phyloP scores from a whole-genome alignment of 2,888 invertebrate genomes.

The Automeris io region DNA sequence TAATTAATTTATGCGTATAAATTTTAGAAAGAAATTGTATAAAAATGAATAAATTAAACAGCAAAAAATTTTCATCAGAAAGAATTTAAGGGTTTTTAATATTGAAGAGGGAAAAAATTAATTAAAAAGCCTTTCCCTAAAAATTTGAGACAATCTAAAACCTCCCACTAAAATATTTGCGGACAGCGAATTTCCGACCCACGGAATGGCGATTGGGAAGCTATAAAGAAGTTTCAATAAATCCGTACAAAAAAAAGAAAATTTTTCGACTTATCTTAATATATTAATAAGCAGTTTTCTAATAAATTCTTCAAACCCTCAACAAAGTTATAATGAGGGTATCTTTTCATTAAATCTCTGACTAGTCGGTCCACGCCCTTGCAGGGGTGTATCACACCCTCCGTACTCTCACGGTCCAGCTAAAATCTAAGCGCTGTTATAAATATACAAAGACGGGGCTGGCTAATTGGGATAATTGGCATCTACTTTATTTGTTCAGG shows the following conservation, averaged over 20 bases:
- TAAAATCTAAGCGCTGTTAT: conserved; percentile 3
- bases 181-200: conserved; percentile 5
- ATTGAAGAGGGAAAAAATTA: not conserved
- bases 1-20: too few relatives aligned
- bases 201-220: not conserved
- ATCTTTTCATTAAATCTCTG: conserved; percentile 25
- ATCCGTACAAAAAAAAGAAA: not conserved
- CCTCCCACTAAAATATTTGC: conserved; percentile 1
- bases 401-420: conserved; percentile 4
- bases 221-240: not conserved
- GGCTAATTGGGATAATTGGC: conserved; percentile 9
- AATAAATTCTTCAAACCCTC: conserved; percentile 22
- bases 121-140: not conserved
- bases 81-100: not conserved
- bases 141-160: not conserved
- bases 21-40: too few relatives aligned
- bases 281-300: conserved; percentile 24
- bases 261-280: not conserved
- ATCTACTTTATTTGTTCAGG: conserved; percentile 4
- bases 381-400: not conserved
- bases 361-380: conserved; percentile 14
- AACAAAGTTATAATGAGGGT: conserved; percentile 24
- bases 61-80: not conserved
- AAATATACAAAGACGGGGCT: conserved; percentile 1
- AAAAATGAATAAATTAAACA: not conserved